phyloP scores from a whole-genome alignment of 1,140 invertebrate genomes.

The Cherax quadricarinatus region DNA sequence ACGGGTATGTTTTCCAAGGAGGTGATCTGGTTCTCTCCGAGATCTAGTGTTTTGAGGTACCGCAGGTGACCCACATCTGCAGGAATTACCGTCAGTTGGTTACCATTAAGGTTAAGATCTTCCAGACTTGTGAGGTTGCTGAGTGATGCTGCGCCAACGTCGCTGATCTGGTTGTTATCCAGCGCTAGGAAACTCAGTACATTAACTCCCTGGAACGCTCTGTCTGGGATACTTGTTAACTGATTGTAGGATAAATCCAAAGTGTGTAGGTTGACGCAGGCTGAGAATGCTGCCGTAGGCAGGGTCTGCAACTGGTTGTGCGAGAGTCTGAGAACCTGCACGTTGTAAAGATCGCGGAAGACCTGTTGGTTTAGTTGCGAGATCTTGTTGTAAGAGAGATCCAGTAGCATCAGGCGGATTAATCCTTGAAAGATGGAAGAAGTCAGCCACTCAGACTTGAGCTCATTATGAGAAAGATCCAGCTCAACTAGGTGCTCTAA shows the following conservation, averaged over 20 bases:
- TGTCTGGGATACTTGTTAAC: slow-evolving; percentile 85
- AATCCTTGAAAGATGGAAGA: slow-evolving; percentile 89
- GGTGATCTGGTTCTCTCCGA: slow-evolving; percentile 88
- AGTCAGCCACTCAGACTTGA: slow-evolving; percentile 76
- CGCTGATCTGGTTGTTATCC: slow-evolving; percentile 87
- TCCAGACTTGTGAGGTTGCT: slow-evolving; percentile 84
- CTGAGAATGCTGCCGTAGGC: slow-evolving; percentile 87
- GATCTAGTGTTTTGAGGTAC: slow-evolving; percentile 86
- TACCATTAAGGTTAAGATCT: slow-evolving; percentile 89
- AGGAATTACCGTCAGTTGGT: slow-evolving; percentile 85
- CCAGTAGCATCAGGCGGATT: slow-evolving; percentile 89
- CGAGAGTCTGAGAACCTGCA: slow-evolving; percentile 88
- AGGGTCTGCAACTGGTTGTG: slow-evolving; percentile 88
- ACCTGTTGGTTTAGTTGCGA: slow-evolving; percentile 85
- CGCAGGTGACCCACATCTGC: slow-evolving; percentile 85
- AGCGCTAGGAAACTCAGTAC: slow-evolving; percentile 86
- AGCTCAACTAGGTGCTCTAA: slow-evolving; percentile 85
- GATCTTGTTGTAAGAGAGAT: slow-evolving; percentile 90
- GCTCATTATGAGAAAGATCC: slow-evolving; percentile 79
- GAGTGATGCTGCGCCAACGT: slow-evolving; percentile 88
- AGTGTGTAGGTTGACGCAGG: slow-evolving; percentile 90
- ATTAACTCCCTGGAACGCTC: slow-evolving; percentile 87
- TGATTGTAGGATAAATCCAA: slow-evolving; percentile 88
- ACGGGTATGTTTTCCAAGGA: slow-evolving; percentile 88
- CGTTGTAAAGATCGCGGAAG: slow-evolving; percentile 87